Percentiles rank a stretch among this genome's conserved stretches.
phyloP scores from a whole-genome alignment of 2,113 vertebrate genomes.

The Lagopus muta region DNA sequence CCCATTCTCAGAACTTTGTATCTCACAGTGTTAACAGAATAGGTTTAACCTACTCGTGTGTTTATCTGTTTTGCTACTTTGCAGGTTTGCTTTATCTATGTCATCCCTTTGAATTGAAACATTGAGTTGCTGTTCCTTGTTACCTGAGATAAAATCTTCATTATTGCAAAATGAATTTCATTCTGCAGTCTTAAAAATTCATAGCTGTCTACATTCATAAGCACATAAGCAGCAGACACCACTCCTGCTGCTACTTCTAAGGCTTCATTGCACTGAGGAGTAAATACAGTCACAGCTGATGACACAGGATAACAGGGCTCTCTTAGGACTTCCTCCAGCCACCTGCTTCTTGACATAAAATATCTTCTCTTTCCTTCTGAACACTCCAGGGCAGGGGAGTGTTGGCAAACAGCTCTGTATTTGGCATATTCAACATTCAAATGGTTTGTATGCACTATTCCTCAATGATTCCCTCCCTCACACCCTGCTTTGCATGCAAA shows the following conservation, averaged over 20 bases:
- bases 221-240: not conserved
- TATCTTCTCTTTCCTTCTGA: not conserved
- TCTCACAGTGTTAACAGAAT: not conserved
- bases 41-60: not conserved
- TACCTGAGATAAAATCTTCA: conserved; percentile 24
- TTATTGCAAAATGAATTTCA: conserved; percentile 29
- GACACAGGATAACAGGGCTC: not conserved
- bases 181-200: conserved; percentile 33
- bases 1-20: not conserved
- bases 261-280: not conserved
- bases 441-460: not conserved
- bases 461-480: not conserved
- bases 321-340: not conserved
- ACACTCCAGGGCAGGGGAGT: not conserved
- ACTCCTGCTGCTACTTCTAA: not conserved
- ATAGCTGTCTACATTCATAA: conserved; percentile 1
- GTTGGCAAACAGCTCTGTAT: not conserved
- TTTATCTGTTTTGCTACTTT: conserved; percentile 4
- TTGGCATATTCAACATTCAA: not conserved
- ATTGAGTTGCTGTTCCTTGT: not conserved
- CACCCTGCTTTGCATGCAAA: not conserved
- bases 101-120: not conserved
- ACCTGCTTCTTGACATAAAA: not conserved
- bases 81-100: not conserved
- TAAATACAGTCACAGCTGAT: not conserved